These are phyloP conservation scores for Idris sp. DNA, from an alignment of 1,140 invertebrate genomes.

Conservation along the genomic window DNA sequence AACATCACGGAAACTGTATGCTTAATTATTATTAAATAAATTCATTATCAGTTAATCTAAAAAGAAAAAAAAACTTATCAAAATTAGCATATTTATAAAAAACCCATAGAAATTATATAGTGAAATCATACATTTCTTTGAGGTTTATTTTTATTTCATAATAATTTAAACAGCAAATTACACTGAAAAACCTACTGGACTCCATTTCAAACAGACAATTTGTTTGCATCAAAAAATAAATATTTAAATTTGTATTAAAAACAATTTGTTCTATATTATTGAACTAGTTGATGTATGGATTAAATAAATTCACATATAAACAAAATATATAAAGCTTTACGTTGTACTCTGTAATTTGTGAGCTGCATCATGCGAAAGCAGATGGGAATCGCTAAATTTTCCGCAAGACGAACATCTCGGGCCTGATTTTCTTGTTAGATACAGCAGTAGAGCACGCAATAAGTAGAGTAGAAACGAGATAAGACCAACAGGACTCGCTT, in stretches of 20 bases:
- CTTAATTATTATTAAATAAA: conserved; percentile 30
- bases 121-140: conserved; percentile 30
- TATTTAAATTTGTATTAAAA: too few relatives aligned
- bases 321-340: too few relatives aligned
- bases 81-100: conserved; percentile 38
- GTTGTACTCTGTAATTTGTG: too few relatives aligned
- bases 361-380: conserved; percentile 2
- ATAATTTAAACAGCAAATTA: conserved; percentile 1
- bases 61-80: conserved; percentile 20
- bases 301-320: too few relatives aligned
- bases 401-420: conserved; percentile 27
- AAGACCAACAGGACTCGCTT: conserved; percentile 8
- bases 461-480: conserved; percentile 45
- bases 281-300: too few relatives aligned
- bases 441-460: conserved; percentile 30
- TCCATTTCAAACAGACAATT: not conserved
- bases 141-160: conserved; percentile 11
- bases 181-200: conserved; percentile 1
- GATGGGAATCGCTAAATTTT: conserved; percentile 27
- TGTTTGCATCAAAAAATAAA: not conserved
- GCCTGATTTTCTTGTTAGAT: conserved; percentile 22
- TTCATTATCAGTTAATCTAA: conserved; percentile 22
- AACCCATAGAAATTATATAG: conserved; percentile 19
- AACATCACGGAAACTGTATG: conserved; percentile 6
- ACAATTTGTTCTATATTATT: too few relatives aligned